These are phyloP conservation scores for Drosophila greeni DNA, from an alignment of 2,888 invertebrate species.

Conservation along the genomic window DNA sequence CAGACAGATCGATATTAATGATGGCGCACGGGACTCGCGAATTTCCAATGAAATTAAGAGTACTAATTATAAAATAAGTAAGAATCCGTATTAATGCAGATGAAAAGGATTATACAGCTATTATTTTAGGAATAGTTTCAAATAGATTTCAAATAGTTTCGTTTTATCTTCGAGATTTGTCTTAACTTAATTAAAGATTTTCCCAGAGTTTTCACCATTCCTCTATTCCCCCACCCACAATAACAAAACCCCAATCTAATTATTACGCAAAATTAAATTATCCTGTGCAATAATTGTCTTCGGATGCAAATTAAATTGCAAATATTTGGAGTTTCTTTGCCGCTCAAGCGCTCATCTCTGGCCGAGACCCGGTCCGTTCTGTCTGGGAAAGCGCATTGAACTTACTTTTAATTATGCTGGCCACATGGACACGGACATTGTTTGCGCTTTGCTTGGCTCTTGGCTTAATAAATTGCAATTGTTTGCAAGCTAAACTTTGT, in stretches of 20 bases:
- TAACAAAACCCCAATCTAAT: slow-evolving; percentile 9
- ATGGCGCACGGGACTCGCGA: background rate
- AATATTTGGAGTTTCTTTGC: slow-evolving; percentile 26
- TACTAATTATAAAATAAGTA: background rate
- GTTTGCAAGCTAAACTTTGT: slow-evolving; percentile 67
- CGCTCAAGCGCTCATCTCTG: slow-evolving; percentile 24
- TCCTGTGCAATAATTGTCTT: slow-evolving; percentile 26
- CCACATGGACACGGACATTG: slow-evolving; percentile 62
- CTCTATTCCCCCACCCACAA: background rate
- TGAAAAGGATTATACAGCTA: background rate
- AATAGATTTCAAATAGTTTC: background rate
- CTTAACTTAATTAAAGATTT: background rate
- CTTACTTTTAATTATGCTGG: slow-evolving; percentile 74
- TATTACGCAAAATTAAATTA: slow-evolving; percentile 23
- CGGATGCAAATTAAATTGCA: slow-evolving; percentile 37
- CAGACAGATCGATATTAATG: slow-evolving; percentile 1
- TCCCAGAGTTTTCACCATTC: background rate
- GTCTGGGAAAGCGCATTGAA: slow-evolving; percentile 62
- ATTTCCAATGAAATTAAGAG: background rate
- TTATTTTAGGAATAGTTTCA: background rate
- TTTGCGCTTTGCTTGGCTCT: slow-evolving; percentile 53
- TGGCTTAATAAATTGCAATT: slow-evolving; percentile 74
- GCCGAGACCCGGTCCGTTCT: slow-evolving; percentile 4
- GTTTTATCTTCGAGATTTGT: background rate
- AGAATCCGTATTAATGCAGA: background rate